Evolutionary conservation across 2,113 vertebrate species (phyloP).

Genomic region (Xiphorhynchus elegans): DNA sequence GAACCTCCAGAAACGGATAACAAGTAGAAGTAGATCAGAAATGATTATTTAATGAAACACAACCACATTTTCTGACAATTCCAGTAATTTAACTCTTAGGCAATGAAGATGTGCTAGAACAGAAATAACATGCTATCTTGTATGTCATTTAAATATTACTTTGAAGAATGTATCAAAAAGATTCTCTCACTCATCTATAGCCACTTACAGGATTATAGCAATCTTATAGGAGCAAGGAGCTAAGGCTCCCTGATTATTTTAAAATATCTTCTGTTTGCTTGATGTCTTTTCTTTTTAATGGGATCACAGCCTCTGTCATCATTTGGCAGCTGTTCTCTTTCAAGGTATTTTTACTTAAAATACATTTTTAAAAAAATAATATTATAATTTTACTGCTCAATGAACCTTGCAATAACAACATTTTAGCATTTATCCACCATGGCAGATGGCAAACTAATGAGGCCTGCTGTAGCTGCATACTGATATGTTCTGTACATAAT

Average conservation of each 20-base stretch:
- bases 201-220: background rate
- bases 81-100: constrained; percentile 20
- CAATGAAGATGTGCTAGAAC: constrained; percentile 14
- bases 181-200: constrained; percentile 9
- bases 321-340: constrained; percentile 64
- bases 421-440: constrained; percentile 81
- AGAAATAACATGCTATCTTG: constrained; percentile 15
- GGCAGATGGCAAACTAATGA: constrained; percentile 90
- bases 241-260: background rate
- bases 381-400: constrained; percentile 85
- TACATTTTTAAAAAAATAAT: background rate
- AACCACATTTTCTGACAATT: constrained; percentile 17
- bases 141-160: constrained; percentile 34
- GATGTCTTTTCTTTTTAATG: constrained; percentile 33
- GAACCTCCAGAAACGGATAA: background rate
- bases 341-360: constrained; percentile 65
- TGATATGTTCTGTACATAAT: constrained; percentile 72
- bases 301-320: constrained; percentile 16
- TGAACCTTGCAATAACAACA: constrained; percentile 83
- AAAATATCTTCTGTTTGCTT: background rate
- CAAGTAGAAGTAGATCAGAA: constrained; percentile 14
- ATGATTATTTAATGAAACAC: constrained; percentile 33
- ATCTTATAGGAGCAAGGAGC: background rate
- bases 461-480: constrained; percentile 77
- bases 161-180: constrained; percentile 23